These are phyloP conservation scores for Drosophila pseudoobscura DNA, from an alignment of 1,140 invertebrate genomes.

Conservation along the genomic window DNA sequence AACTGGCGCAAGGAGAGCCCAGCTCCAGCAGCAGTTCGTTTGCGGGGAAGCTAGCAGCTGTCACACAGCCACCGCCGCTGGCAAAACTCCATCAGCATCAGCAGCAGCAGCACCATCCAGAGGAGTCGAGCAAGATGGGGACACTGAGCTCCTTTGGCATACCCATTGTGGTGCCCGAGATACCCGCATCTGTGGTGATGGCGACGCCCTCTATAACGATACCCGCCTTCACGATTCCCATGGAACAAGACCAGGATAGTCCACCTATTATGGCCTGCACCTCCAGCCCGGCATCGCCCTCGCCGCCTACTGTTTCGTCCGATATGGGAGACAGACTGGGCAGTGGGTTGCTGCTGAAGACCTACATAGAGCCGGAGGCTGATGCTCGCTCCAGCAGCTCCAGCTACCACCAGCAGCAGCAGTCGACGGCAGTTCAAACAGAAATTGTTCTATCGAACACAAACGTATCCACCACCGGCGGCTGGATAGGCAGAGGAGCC, in stretches of 20 bases:
- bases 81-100: conserved; percentile 5
- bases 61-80: conserved; percentile 24
- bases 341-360: conserved; percentile 35
- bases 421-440: not conserved
- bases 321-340: conserved; percentile 8
- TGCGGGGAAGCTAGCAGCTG: conserved; percentile 31
- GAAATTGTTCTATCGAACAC: not conserved
- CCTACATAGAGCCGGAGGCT: conserved; percentile 23
- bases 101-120: not conserved
- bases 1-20: conserved; percentile 22
- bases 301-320: conserved; percentile 1
- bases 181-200: conserved; percentile 73
- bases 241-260: conserved; percentile 40
- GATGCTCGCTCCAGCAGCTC: conserved; percentile 2
- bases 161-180: conserved; percentile 72
- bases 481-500: not conserved
- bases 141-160: conserved; percentile 46
- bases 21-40: conserved; percentile 16
- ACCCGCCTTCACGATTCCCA: conserved; percentile 32
- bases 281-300: conserved; percentile 13
- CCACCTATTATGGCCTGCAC: conserved; percentile 9
- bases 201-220: conserved; percentile 42
- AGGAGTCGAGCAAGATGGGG: not conserved
- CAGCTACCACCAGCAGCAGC: conserved; percentile 10
- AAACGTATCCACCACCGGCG: conserved; percentile 2